phyloP scores from a whole-genome alignment of 2,113 vertebrate genomes.

The Ginglymostoma cirratum region DNA sequence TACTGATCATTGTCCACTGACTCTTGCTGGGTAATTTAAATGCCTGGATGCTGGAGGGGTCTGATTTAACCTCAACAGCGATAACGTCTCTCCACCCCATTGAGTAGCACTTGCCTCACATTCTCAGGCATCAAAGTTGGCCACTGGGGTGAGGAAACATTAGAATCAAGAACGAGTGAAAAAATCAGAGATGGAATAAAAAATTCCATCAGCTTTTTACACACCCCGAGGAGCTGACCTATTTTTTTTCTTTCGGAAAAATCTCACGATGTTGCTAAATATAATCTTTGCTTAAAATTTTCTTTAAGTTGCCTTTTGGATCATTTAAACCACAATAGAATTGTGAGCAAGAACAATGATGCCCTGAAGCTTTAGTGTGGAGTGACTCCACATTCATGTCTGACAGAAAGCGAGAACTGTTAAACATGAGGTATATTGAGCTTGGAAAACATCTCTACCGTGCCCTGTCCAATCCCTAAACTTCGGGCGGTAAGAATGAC shows the following conservation, averaged over 20 bases:
- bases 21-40: not conserved
- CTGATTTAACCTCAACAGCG: not conserved
- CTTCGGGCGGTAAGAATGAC: no score
- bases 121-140: not conserved
- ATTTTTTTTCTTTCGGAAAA: not conserved
- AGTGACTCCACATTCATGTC: not conserved
- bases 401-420: not conserved
- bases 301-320: not conserved
- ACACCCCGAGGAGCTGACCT: constrained; percentile 10
- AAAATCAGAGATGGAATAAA: not conserved
- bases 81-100: not conserved
- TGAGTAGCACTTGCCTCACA: no score
- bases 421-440: not conserved
- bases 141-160: not conserved
- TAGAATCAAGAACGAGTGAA: not conserved
- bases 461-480: not conserved
- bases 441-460: not conserved
- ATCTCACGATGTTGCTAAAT: not conserved
- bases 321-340: not conserved
- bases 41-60: not conserved
- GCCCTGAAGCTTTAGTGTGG: not conserved
- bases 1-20: no score
- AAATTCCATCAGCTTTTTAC: not conserved
- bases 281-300: not conserved
- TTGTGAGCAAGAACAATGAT: not conserved